These are phyloP conservation scores for Sigmodon hispidus DNA, from an alignment of 2,113 vertebrate genomes.

Conservation along the genomic window DNA sequence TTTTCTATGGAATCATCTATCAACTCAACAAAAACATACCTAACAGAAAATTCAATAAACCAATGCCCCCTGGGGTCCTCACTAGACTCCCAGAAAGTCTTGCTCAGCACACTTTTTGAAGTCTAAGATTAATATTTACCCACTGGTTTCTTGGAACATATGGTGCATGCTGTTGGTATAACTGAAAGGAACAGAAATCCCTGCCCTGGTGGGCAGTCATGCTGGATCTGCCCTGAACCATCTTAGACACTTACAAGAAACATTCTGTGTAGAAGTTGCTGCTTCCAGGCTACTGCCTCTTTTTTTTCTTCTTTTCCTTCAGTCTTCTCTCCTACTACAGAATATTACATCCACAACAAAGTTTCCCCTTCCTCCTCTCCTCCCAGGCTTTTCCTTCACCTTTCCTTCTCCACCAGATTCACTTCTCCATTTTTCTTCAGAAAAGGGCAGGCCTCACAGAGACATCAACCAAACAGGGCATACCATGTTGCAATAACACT, in stretches of 20 bases:
- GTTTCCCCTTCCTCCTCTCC: too few species aligned
- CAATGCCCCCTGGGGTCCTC: neutral
- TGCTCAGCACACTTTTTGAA: neutral
- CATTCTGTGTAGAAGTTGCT: neutral
- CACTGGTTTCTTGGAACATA: neutral
- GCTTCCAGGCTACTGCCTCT: neutral
- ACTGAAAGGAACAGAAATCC: neutral
- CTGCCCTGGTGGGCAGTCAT: neutral
- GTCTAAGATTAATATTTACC: neutral
- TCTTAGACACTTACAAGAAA: neutral
- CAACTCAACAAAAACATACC: neutral
- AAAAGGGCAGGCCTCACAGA: too few species aligned
- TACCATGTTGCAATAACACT: too few species aligned
- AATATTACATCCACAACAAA: too few species aligned
- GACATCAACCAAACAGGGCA: too few species aligned
- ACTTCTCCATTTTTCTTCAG: too few species aligned
- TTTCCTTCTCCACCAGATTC: too few species aligned
- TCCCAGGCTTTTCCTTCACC: too few species aligned
- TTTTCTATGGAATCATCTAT: neutral
- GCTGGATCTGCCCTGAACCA: neutral
- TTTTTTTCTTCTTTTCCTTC: too few species aligned
- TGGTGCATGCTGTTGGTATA: neutral
- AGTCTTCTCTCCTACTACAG: too few species aligned
- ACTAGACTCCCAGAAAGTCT: neutral
- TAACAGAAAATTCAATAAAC: neutral